Evolutionary conservation across 1,140 invertebrate species (phyloP).

Genomic region (Tetragonula clypearis): DNA sequence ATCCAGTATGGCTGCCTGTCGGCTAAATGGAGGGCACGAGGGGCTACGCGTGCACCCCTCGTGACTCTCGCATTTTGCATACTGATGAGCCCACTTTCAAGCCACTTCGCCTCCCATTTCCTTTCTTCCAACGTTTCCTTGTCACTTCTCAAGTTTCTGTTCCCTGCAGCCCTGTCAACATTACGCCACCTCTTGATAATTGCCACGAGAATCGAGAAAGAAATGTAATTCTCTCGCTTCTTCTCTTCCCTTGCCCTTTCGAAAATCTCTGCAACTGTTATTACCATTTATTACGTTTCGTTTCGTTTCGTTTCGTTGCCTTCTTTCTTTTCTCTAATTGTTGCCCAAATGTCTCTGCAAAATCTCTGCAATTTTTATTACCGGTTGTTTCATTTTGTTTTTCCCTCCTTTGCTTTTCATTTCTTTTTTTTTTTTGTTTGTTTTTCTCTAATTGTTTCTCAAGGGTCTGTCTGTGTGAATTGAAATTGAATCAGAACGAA

Average conservation of each 20-base stretch:
- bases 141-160: conserved; percentile 62
- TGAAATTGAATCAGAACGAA: conserved; percentile 8
- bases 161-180: neutral
- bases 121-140: conserved; percentile 70
- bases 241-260: too few species aligned
- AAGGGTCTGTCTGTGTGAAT: neutral
- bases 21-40: conserved; percentile 66
- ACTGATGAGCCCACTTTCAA: conserved; percentile 74
- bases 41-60: conserved; percentile 61
- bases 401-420: neutral
- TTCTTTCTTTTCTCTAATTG: too few species aligned
- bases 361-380: too few species aligned
- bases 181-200: neutral
- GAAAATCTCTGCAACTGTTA: conserved; percentile 1
- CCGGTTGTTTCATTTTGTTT: neutral
- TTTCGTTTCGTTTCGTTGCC: neutral
- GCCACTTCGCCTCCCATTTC: conserved; percentile 67
- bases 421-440: neutral
- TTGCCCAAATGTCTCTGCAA: too few species aligned
- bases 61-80: conserved; percentile 72
- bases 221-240: neutral
- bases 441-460: neutral
- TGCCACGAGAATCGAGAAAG: neutral
- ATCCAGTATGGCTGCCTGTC: conserved; percentile 39
- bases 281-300: neutral